These are phyloP conservation scores for Heteronetta atricapilla DNA, from an alignment of 2,113 vertebrate genomes.

Conservation along the genomic window DNA sequence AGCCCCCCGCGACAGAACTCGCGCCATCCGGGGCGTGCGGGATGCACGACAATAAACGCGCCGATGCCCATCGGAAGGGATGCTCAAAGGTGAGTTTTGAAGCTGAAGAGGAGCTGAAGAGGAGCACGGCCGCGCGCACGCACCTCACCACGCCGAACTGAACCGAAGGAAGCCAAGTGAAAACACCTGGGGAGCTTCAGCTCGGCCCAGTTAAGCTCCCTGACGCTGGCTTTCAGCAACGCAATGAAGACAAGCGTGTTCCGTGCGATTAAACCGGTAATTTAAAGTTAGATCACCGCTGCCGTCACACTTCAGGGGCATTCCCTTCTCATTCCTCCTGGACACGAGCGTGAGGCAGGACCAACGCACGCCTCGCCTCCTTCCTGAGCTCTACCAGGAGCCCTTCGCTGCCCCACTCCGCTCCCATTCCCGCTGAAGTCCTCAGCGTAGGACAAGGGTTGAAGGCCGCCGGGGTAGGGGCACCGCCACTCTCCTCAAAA, in stretches of 20 bases:
- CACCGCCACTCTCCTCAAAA: background rate
- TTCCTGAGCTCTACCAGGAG: background rate
- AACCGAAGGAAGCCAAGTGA: background rate
- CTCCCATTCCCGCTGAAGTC: background rate
- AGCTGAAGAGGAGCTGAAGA: rapidly evolving
- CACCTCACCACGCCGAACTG: background rate
- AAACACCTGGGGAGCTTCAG: background rate
- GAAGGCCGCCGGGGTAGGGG: background rate
- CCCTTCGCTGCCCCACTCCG: background rate
- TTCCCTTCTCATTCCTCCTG: background rate
- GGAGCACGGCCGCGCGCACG: background rate
- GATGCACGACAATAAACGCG: background rate
- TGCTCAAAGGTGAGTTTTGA: background rate
- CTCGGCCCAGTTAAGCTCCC: background rate
- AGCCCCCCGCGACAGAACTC: rapidly evolving
- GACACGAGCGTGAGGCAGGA: background rate
- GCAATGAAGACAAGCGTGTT: background rate
- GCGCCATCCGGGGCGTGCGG: background rate
- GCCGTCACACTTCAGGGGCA: background rate
- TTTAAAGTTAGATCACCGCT: background rate
- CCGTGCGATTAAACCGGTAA: background rate
- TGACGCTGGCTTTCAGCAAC: background rate
- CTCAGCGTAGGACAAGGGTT: background rate
- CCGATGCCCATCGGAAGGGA: background rate
- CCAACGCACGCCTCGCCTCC: background rate